Evolutionary conservation across 2,797 vertebrate genomes (phyloP), one percentile per base, ranked within the genome.

Genomic region (Ispidina picta): DNA sequence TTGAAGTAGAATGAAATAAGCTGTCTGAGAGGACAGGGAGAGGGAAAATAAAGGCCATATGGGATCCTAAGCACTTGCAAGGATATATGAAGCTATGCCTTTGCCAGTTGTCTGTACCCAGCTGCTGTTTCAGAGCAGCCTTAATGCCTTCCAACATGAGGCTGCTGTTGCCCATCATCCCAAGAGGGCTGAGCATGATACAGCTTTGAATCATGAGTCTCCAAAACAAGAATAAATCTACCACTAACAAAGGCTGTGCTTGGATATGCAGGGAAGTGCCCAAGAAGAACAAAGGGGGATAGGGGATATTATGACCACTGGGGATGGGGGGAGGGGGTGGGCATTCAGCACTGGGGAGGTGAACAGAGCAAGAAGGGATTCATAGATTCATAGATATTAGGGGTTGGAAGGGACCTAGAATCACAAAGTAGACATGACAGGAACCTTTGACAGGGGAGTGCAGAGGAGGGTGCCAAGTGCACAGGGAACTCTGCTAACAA

Each of bases 121-220:
- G 52, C 19, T 3, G 5, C 52, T 72, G 56, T 86, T 86, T 78
- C 68, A 60, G 39, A 73, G 83, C 75, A 86, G 80, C 33, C 18
- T 79, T 88, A 48, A 26, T 86, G 62, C 52, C 58, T 90, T 91
- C 81, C 68, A 91, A 43, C 33, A 46, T 33, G 65, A 52, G 75
- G 73, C 55, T 86, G 70, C 70, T 3, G 1, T 86, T 29, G 52
- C 71, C 44, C 56, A 13, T 86, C 74, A 69, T 83, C 56, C 56
- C 71, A 43, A 20, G 1, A 76, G 46, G 66, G 18, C 59, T 72
- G 28, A 55, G n/a, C 20, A 0, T 33, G 80, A 75, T 48, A 64
- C 88, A 91, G 49, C 74, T 88, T 91, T 88, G 71, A 70, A 73
- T 52, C 16, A 35, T 64, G 31, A 16, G 79, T 79, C 49, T 94